A percentile compares a stretch with the other conserved stretches of the same genome.
Evolutionary conservation across 2,797 vertebrate genomes (phyloP).

Genomic region (Borostomias antarcticus): DNA sequence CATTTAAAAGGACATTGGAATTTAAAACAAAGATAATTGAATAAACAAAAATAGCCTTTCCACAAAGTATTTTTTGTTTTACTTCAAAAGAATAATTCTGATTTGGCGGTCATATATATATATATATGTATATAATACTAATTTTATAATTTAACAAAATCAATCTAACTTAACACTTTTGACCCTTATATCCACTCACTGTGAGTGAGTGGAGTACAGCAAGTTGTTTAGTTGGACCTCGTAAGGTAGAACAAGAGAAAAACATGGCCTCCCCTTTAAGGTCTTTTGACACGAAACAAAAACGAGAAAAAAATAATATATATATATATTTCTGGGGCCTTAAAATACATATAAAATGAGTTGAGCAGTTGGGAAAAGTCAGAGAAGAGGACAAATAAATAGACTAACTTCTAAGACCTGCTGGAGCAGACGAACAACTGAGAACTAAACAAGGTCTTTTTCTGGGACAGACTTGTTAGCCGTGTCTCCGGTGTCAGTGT

Average conservation of each 20-base stretch:
- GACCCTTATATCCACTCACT: conserved; percentile 18
- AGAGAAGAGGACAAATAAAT: conserved; percentile 7
- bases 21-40: conserved; percentile 13
- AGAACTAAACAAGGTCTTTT: neutral
- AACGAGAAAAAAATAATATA: too few relatives aligned
- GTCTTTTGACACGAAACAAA: neutral
- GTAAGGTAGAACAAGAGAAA: neutral
- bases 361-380: neutral
- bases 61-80: conserved; percentile 15
- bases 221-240: neutral
- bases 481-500: conserved; percentile 15
- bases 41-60: conserved; percentile 15
- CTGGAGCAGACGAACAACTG: conserved; percentile 3
- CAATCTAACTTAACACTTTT: conserved; percentile 16
- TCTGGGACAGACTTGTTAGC: neutral
- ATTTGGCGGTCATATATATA: conserved; percentile 1
- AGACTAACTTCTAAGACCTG: conserved; percentile 13
- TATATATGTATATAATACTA: conserved; percentile 2
- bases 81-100: conserved; percentile 23
- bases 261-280: neutral
- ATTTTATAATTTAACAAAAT: conserved; percentile 12
- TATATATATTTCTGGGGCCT: neutral
- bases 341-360: neutral
- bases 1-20: conserved; percentile 29
- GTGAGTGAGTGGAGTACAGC: conserved; percentile 9